Conservation (phyloP, 92 coral and sea anemone genomes). For the Virgularia gustaviana region DNA sequence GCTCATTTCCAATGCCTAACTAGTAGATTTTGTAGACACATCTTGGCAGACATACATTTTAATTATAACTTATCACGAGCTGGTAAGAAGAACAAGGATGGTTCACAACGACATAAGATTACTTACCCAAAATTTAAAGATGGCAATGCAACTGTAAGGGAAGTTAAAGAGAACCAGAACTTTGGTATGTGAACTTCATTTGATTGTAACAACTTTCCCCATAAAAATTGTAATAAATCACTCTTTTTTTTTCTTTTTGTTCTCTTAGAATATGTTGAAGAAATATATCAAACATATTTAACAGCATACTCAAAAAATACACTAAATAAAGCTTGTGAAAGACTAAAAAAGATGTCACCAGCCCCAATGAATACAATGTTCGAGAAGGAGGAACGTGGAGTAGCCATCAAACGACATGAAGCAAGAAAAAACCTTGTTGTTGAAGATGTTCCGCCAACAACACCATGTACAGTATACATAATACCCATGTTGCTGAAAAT, state of each 20-base stretch:
- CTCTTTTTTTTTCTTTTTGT: not conserved
- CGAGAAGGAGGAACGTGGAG: constrained; percentile 40
- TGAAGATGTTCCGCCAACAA: constrained; percentile 43
- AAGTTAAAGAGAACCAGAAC: constrained; percentile 23
- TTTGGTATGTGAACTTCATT: constrained; percentile 4
- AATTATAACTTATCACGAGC: constrained; percentile 21
- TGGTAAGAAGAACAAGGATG: constrained; percentile 26
- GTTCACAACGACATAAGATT: constrained; percentile 3
- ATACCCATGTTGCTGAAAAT: no score
- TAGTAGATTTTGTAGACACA: constrained; percentile 19
- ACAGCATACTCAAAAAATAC: not conserved
- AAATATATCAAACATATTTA: constrained; percentile 26
- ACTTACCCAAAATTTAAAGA: constrained; percentile 44
- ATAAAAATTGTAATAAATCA: not conserved
- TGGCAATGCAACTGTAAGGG: constrained; percentile 42
- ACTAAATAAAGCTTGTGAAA: not conserved
- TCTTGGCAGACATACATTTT: constrained; percentile 39
- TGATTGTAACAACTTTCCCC: no score
- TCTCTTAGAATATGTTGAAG: constrained; percentile 33
- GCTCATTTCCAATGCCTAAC: not conserved
- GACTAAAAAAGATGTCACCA: constrained; percentile 35
- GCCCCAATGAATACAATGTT: constrained; percentile 52
- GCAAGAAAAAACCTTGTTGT: constrained; percentile 34
- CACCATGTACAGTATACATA: constrained; percentile 8
- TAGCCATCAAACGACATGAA: constrained; percentile 26